These are phyloP conservation scores for Cyprinodon variegatus DNA, from an alignment of 2,113 vertebrate genomes.

Conservation along the genomic window DNA sequence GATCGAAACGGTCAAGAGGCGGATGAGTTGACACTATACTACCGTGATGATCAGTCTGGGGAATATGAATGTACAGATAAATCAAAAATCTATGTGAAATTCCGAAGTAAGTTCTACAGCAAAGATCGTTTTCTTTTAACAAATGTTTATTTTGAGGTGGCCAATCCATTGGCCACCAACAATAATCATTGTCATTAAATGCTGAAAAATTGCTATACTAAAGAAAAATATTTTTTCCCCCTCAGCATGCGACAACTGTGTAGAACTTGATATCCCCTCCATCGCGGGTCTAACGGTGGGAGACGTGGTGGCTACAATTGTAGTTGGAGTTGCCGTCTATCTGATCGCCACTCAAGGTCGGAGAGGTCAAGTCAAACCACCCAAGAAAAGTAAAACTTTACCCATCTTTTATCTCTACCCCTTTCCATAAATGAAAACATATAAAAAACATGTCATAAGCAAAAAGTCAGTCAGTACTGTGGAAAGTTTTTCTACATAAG, in stretches of 20 bases:
- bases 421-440: background rate
- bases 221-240: conserved; percentile 2
- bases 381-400: conserved; percentile 63
- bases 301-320: conserved; percentile 48
- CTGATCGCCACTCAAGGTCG: conserved; percentile 40
- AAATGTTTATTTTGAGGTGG: no score
- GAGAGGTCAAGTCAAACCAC: background rate
- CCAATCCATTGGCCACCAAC: background rate
- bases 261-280: background rate
- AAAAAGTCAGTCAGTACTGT: no score
- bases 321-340: conserved; percentile 68
- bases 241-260: conserved; percentile 74
- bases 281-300: conserved; percentile 21
- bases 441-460: background rate
- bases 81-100: conserved; percentile 43
- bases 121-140: background rate
- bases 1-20: fast-evolving
- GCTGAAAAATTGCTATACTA: background rate
- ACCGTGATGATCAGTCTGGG: background rate
- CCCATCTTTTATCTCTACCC: background rate
- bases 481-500: no score
- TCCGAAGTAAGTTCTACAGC: conserved; percentile 68
- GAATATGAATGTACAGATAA: background rate
- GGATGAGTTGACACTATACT: fast-evolving
- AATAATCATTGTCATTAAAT: background rate